A percentile compares a stretch with the other conserved stretches of the same genome.
Evolutionary conservation across 2,888 invertebrate genomes (phyloP).

Genomic region (Kryphioiulus occultus): DNA sequence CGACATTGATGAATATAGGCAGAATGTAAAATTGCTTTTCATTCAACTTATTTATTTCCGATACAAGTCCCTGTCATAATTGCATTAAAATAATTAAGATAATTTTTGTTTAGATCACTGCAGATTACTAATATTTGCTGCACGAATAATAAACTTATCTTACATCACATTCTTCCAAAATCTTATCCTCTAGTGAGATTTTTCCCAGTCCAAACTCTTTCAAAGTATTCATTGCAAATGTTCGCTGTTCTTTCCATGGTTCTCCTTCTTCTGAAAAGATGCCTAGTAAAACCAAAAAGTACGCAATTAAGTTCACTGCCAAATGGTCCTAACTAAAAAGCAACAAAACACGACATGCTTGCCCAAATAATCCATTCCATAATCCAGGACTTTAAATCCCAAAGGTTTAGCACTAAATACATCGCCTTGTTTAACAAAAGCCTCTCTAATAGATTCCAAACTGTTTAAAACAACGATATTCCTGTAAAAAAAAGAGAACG

Average conservation of each 20-base stretch:
- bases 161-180: slow-evolving; percentile 45
- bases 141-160: neutral
- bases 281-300: neutral
- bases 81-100: neutral
- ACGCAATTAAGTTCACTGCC: neutral
- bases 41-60: slow-evolving; percentile 20
- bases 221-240: slow-evolving; percentile 12
- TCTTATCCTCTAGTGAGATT: slow-evolving; percentile 19
- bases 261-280: slow-evolving; percentile 37
- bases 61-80: neutral
- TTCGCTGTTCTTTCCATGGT: slow-evolving; percentile 2
- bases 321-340: neutral
- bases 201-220: slow-evolving; percentile 32
- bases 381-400: slow-evolving; percentile 39
- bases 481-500: neutral
- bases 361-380: slow-evolving; percentile 41
- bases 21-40: neutral
- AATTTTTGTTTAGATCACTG: neutral
- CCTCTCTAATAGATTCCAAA: slow-evolving; percentile 32
- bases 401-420: neutral
- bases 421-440: slow-evolving; percentile 37
- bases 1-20: neutral
- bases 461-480: slow-evolving; percentile 43
- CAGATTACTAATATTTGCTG: neutral
- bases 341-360: neutral